Evolutionary conservation across 2,888 invertebrate species (phyloP), one percentile per base, ranked within the genome.

Genomic region (Ichneumoninae sp.): DNA sequence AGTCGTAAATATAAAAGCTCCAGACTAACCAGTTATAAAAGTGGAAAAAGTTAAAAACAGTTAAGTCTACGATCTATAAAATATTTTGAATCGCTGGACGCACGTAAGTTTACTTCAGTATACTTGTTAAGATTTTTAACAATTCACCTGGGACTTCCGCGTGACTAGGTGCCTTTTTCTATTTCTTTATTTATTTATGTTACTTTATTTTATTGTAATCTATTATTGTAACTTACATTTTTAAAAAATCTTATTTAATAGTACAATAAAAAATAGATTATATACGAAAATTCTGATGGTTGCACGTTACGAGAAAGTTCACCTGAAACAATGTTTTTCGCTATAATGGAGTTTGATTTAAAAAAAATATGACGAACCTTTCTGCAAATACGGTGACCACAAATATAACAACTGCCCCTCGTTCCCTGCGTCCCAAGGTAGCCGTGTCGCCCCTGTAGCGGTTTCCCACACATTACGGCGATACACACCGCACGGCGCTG

Each of bases 381-480:
- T 47, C 44, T 47, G 16, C 44, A 16, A 47, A 47, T 47, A 16
- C 4, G 16, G 16, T 47, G 44, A 4, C 16, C 44, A 47, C 16
- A 47, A 47, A 16, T 40, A 47, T 47, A 47, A 3, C 40, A 5
- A 16, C 44, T 47, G 16, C 16, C 44, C 16, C 10, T 47, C 5
- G 40, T 40, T 40, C 40, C 10, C 40, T 47, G 44, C 3, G 13
- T 40, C 40, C 4, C 16, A 47, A 47, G 44, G 13, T 16, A 47
- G 16, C 16, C 44, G 44, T 47, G 3, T 16, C 44, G 4, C 44
- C 44, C 44, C 44, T 87, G 72, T 83, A 77, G 88, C 86, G 90
- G 90, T 90, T 91, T 91, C 91, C 90, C 91, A 91, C 91, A 90
- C 87, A 60, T 13, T 57, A 57, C 26, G 57, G 13, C 26, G 22